Base-by-base conservation (phyloP, 2,888 invertebrate species). In the Spialia ferax region DNA sequence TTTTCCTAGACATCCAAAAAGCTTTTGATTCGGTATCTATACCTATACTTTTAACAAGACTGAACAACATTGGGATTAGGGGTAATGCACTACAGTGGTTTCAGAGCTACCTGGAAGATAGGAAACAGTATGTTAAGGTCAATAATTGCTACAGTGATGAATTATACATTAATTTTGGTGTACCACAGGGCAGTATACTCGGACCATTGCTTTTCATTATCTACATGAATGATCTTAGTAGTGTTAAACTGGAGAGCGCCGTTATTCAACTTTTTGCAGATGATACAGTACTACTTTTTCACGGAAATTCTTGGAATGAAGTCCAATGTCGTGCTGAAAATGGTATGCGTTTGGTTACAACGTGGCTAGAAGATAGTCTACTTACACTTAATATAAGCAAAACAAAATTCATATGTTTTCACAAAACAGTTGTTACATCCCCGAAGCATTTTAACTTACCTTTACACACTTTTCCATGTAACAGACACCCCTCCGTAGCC, bases 1-100 rank as follows among this genome's bases (percentile, higher is more conserved):
- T 66, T 22, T 62, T 66, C 13, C 32, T 69, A n/a, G 64, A 69
- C n/a, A 26, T 69, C n/a, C 38, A 50, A 50, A 69, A 65, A 20
- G 69, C 69, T 3, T 69, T 65, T 57, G 35, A 38, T 38, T 13
- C 35, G 10, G 35, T 38, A 3, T 68, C 62, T 0, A 55, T 62
- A 11, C 61, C 57, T 11, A 52, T 59, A 2, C 35, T 66, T n/a
- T 18, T 66, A 2, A 22, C 22, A 15, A 32, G 52, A 10, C 50
- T 62, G 13, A 45, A 68, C 32, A 48, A 48, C 20, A 18, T 26
- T 22, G 68, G 62, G n/a, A 35, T 68, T 0, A 54, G 68, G 7
- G 68, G 68, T 7, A 48, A 7, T 62, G 29, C 48, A n/a, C 22
- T 62, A 20, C n/a, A 62, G n/a, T 62, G 48, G 61, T 68, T 68